phyloP scores from a whole-genome alignment of 2,888 invertebrate species.

The Alloscopus bannaensis region DNA sequence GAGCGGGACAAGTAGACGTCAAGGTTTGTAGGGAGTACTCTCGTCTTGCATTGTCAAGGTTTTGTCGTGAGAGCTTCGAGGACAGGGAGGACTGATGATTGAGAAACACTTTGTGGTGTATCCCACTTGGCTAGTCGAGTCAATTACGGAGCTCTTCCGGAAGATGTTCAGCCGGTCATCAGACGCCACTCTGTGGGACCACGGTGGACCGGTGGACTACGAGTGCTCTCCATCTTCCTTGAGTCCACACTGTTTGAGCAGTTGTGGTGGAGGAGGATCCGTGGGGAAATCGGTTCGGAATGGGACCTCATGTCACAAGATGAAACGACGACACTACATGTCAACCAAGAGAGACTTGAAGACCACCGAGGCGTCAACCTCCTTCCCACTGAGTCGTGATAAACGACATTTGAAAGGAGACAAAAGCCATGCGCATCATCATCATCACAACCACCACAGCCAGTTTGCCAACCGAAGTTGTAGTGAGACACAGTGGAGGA shows the following conservation, averaged over 20 bases:
- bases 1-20: too few relatives aligned
- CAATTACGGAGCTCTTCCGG: conserved; percentile 65
- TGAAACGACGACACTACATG: conserved; percentile 66
- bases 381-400: conserved; percentile 54
- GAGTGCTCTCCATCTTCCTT: conserved; percentile 44
- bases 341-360: conserved; percentile 66
- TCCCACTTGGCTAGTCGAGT: conserved; percentile 68
- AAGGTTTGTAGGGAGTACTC: too few relatives aligned
- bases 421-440: conserved; percentile 53
- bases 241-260: conserved; percentile 34
- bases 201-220: conserved; percentile 34
- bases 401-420: conserved; percentile 65
- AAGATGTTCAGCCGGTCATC: conserved; percentile 67
- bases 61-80: background rate
- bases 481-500: conserved; percentile 73
- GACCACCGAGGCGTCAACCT: conserved; percentile 47
- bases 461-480: conserved; percentile 17
- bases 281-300: conserved; percentile 65
- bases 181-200: conserved; percentile 58
- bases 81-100: conserved; percentile 47
- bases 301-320: conserved; percentile 67
- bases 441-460: conserved; percentile 49
- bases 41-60: too few relatives aligned
- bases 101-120: conserved; percentile 68
- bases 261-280: conserved; percentile 60